Percentiles rank a stretch among this genome's conserved stretches.
phyloP scores from a whole-genome alignment of 1,140 invertebrate genomes.

The Meloidogyne floridensis region DNA sequence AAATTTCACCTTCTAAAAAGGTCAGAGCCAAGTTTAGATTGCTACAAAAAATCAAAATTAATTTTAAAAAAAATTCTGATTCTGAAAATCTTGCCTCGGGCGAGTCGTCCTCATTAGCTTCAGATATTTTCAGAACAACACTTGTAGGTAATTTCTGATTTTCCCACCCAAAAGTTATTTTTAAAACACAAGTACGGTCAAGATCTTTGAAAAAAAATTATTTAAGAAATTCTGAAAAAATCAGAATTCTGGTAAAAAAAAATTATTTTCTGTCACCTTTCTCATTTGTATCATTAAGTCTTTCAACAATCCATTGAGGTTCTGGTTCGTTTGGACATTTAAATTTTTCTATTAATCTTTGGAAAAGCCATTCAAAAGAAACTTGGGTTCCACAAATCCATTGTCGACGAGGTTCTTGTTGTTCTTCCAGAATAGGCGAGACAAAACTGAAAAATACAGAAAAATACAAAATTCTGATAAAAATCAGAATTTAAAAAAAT shows the following conservation, averaged over 20 bases:
- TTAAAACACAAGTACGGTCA: constrained; percentile 56
- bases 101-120: constrained; percentile 42
- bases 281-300: constrained; percentile 50
- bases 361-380: constrained; percentile 58
- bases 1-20: constrained; percentile 19
- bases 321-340: constrained; percentile 48
- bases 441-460: neutral
- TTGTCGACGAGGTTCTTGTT: constrained; percentile 32
- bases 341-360: constrained; percentile 57
- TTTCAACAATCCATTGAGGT: constrained; percentile 62
- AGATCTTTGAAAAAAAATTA: constrained; percentile 45
- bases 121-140: constrained; percentile 59
- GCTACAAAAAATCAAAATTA: constrained; percentile 31
- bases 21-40: constrained; percentile 34
- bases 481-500: neutral
- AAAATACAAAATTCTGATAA: too few relatives aligned
- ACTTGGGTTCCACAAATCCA: constrained; percentile 56
- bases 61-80: constrained; percentile 41
- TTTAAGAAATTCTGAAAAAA: neutral
- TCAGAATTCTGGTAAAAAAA: too few relatives aligned
- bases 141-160: constrained; percentile 54
- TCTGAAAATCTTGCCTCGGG: constrained; percentile 39
- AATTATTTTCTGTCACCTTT: constrained; percentile 43
- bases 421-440: neutral
- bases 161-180: constrained; percentile 64